Evolutionary conservation across 2,113 vertebrate species (phyloP), one percentile per base, ranked within the genome.

Genomic region (Epinephelus cyanopodus): DNA sequence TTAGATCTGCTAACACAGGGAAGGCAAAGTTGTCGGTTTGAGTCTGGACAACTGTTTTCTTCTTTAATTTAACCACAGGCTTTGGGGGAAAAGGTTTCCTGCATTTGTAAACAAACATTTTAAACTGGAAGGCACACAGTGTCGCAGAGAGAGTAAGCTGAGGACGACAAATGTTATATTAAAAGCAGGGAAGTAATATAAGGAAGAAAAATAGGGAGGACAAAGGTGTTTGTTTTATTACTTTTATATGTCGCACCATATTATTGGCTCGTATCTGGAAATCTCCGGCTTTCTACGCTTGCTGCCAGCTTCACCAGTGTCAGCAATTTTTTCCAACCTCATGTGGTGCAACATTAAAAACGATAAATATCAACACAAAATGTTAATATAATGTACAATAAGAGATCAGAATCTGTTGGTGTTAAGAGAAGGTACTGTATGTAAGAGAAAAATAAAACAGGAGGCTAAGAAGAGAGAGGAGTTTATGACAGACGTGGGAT

Each of bases 1-100:
- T 93, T 61, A 64, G 27, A 82, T 79, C 25, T 74, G 27, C 47
- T 71, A 70, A 72, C 47, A 82, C 19, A 2, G 54, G 62, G 21
- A 6, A 14, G 61, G 21, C 5, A 53, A 48, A 19, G 57, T 21
- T 6, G 48, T 15, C 65, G n/a, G 9, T 47, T 25, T 2, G 10
- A 53, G 39, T 72, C 39, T 71, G 27, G 29, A 58, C 9, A 47
- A 29, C 21, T 33, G 10, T 8, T 18, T 1, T 23, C 19, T 74
- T 27, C n/a, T 50, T 69, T 56, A 64, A 60, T 58, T 57, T 25
- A 33, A 39, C 6, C 14, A n/a, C 39, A 37, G 17, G 57, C 52
- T 39, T 27, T 18, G 45, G 12, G 9, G 6, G 1, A 21, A 29
- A 39, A 74, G 15, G 37, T 42, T 3, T 45, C 9, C 11, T 45